Conservation (phyloP, 92 coral and sea anemone species). For the Parazoanthus swiftii region DNA sequence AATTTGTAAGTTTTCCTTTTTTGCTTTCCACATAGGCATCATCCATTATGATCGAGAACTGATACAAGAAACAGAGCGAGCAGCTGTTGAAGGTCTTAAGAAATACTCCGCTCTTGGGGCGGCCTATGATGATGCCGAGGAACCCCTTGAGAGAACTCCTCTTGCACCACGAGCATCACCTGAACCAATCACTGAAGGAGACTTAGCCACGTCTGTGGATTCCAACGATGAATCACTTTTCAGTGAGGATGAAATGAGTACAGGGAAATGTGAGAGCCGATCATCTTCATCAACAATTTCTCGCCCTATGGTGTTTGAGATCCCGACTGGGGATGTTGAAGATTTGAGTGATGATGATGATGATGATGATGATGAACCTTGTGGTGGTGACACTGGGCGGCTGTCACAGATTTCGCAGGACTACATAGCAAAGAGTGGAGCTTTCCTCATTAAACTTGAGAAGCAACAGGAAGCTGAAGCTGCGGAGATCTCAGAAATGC, state of each 20-base stretch:
- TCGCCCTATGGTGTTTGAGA: conserved; percentile 72
- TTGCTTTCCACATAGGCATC: conserved; percentile 36
- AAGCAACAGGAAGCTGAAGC: conserved; percentile 60
- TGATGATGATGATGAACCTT: conserved; percentile 45
- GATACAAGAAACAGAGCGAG: conserved; percentile 47
- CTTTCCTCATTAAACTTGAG: conserved; percentile 57
- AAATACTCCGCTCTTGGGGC: conserved; percentile 74
- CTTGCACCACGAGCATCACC: conserved; percentile 74
- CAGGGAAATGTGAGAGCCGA: conserved; percentile 37
- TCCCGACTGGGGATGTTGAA: conserved; percentile 73
- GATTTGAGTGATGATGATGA: conserved; percentile 59
- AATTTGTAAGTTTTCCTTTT: neutral
- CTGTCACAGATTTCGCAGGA: conserved; percentile 60
- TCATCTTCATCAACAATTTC: conserved; percentile 36
- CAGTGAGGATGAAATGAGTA: conserved; percentile 50
- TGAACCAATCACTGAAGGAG: conserved; percentile 43
- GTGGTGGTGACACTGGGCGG: conserved; percentile 7
- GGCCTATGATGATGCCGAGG: conserved; percentile 30
- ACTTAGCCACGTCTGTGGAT: conserved; percentile 17
- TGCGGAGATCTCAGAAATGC: conserved; percentile 69
- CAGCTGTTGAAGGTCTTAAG: conserved; percentile 62
- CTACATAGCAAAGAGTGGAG: conserved; percentile 67
- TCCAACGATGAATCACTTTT: conserved; percentile 46
- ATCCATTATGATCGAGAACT: conserved; percentile 66
- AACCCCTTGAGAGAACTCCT: conserved; percentile 41